Evolutionary conservation across 1,140 invertebrate genomes (phyloP).

Genomic region (Eriosoma lanigerum): DNA sequence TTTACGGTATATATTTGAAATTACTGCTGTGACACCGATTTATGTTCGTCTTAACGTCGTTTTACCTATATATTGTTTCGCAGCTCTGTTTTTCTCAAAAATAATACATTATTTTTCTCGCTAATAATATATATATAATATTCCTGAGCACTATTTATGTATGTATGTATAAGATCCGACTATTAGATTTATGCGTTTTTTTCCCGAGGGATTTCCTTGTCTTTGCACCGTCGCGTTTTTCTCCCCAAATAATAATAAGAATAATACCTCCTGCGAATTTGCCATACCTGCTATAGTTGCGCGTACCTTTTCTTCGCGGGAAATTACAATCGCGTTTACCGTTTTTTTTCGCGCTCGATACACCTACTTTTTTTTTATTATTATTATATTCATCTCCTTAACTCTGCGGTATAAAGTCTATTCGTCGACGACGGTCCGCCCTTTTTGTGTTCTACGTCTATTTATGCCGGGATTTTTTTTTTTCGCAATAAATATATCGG

Average conservation of each 20-base stretch:
- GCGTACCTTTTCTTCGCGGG: neutral
- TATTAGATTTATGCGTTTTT: conserved; percentile 27
- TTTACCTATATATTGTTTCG: too few species aligned
- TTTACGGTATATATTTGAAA: too few species aligned
- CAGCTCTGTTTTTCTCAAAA: neutral
- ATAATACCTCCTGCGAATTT: neutral
- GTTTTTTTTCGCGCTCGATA: conserved; percentile 6
- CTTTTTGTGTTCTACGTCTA: conserved; percentile 15
- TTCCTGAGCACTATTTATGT: conserved; percentile 35
- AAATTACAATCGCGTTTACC: conserved; percentile 38
- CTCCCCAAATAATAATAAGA: neutral
- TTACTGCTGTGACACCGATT: neutral
- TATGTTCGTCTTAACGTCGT: neutral
- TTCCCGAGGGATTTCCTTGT: conserved; percentile 22
- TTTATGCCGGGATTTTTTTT: conserved; percentile 38
- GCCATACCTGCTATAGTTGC: neutral
- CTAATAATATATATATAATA: conserved; percentile 2
- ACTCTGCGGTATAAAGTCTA: neutral
- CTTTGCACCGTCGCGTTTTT: neutral
- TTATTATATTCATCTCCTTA: conserved; percentile 3
- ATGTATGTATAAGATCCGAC: neutral
- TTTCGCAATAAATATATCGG: conserved; percentile 27
- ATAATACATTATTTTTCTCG: too few species aligned
- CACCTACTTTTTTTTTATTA: neutral
- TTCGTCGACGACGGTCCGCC: neutral